Percentiles rank a stretch among this genome's conserved stretches.
Evolutionary conservation across 1,140 invertebrate species (phyloP).

Genomic region (Ceratitis capitata): DNA sequence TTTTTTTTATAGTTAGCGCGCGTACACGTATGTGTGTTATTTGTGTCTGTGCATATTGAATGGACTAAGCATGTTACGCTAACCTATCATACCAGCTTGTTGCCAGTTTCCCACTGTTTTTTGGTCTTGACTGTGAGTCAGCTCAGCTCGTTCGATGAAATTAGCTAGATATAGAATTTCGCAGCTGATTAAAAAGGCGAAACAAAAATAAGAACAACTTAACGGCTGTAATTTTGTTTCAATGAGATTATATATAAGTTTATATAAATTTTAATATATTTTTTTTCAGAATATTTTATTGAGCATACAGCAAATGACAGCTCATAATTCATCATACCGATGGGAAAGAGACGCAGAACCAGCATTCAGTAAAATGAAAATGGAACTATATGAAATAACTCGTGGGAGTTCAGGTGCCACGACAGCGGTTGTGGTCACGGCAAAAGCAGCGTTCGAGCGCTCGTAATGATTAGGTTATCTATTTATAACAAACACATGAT

Average conservation of each 20-base stretch:
- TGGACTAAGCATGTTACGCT: background rate
- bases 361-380: background rate
- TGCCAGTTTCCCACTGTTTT: background rate
- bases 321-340: background rate
- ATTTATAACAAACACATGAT: background rate
- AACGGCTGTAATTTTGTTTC: background rate
- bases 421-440: background rate
- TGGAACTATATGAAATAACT: background rate
- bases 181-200: background rate
- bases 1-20: too few species aligned
- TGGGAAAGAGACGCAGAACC: too few species aligned
- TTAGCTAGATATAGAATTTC: background rate
- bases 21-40: background rate
- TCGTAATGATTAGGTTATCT: constrained; percentile 7
- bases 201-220: background rate
- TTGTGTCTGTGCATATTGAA: background rate
- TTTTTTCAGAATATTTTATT: too few species aligned
- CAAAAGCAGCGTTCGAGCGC: background rate
- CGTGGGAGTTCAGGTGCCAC: background rate
- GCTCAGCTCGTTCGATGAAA: background rate
- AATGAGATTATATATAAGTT: too few species aligned
- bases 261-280: too few species aligned
- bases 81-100: background rate
- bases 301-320: background rate
- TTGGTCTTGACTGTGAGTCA: background rate